Evolutionary conservation across 2,113 vertebrate species (phyloP).

Genomic region (Pteronura brasiliensis): DNA sequence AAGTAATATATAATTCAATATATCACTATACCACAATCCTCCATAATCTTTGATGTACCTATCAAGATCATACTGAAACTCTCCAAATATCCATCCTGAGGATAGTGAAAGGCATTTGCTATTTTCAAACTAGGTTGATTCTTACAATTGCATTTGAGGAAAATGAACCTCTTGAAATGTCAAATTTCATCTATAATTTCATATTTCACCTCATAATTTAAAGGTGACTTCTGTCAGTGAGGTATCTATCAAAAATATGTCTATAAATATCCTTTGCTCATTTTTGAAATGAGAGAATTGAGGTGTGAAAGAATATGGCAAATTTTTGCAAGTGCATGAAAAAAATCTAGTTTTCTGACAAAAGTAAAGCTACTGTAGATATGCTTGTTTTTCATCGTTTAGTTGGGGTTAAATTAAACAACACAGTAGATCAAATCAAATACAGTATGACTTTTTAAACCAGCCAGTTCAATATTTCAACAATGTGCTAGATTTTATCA

Average conservation of each 20-base stretch:
- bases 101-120: neutral
- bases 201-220: slow-evolving; percentile 14
- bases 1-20: neutral
- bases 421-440: neutral
- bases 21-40: neutral
- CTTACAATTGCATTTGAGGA: neutral
- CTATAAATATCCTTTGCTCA: neutral
- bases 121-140: neutral
- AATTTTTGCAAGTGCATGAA: neutral
- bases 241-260: neutral
- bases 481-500: neutral
- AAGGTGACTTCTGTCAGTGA: slow-evolving; percentile 9
- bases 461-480: neutral
- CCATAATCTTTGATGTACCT: neutral
- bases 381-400: neutral
- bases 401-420: neutral
- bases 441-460: neutral
- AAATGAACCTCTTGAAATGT: neutral
- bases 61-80: neutral
- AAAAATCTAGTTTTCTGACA: neutral
- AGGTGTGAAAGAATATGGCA: neutral
- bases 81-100: neutral
- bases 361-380: neutral
- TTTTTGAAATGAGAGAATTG: neutral
- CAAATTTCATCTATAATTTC: slow-evolving; percentile 25